Conservation (phyloP, 2,797 vertebrate species). For the Sebastes cheni region DNA sequence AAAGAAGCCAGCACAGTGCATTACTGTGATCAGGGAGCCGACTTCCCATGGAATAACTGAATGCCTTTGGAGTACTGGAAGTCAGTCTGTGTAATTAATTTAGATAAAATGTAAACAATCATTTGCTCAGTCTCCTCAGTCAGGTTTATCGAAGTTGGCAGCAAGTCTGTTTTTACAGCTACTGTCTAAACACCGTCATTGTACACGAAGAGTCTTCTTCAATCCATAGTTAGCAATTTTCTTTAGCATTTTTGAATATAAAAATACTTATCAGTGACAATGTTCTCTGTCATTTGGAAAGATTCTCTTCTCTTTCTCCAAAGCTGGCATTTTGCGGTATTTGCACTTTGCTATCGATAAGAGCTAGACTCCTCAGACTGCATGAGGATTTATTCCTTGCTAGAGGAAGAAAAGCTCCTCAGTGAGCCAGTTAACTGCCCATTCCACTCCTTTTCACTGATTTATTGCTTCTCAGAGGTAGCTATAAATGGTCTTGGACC, state of each 20-base stretch:
- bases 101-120: slow-evolving; percentile 14
- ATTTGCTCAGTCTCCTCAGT: background rate
- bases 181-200: slow-evolving; percentile 14
- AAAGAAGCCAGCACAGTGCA: slow-evolving; percentile 48
- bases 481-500: slow-evolving; percentile 41
- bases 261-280: background rate
- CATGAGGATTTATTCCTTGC: slow-evolving; percentile 50
- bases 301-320: slow-evolving; percentile 17
- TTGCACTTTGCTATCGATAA: slow-evolving; percentile 40
- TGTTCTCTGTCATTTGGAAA: background rate
- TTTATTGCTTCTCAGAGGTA: slow-evolving; percentile 50
- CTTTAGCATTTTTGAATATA: background rate
- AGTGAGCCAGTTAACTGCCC: slow-evolving; percentile 49
- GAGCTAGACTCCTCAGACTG: slow-evolving; percentile 7
- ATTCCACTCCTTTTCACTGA: slow-evolving; percentile 43
- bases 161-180: slow-evolving; percentile 8
- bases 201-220: background rate
- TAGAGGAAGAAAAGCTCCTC: slow-evolving; percentile 32
- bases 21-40: slow-evolving; percentile 59
- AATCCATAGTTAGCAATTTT: background rate
- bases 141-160: slow-evolving; percentile 33
- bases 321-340: slow-evolving; percentile 30
- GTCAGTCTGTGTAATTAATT: background rate
- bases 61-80: slow-evolving; percentile 40
- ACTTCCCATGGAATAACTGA: slow-evolving; percentile 41